Evolutionary conservation across 2,888 invertebrate species (phyloP).

Genomic region (Sphaerophoria rueppellii): DNA sequence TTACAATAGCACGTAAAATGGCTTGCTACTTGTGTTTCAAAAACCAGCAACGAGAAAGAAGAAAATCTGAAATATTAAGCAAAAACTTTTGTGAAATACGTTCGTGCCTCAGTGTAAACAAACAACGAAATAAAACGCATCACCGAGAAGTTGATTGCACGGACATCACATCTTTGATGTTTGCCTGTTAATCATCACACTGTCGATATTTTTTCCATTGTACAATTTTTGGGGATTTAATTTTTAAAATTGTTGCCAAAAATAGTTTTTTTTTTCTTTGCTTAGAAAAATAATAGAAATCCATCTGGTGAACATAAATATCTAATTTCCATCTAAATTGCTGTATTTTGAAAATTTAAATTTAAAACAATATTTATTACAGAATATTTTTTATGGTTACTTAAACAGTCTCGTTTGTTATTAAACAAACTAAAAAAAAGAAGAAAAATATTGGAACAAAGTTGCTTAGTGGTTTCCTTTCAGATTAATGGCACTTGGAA

Average conservation of each 20-base stretch:
- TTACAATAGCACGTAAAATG: constrained; percentile 36
- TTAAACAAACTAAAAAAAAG: neutral
- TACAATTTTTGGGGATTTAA: neutral
- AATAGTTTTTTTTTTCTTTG: constrained; percentile 25
- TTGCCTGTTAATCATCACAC: constrained; percentile 23
- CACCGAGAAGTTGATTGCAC: constrained; percentile 34
- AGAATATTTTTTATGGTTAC: constrained; percentile 48
- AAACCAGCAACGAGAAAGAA: neutral
- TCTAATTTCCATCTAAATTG: constrained; percentile 34
- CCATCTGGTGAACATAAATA: constrained; percentile 40
- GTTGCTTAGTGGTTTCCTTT: constrained; percentile 16
- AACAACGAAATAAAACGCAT: constrained; percentile 36
- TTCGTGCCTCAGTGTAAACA: constrained; percentile 52
- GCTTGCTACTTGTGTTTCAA: constrained; percentile 27
- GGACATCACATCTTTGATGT: constrained; percentile 57
- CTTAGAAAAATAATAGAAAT: constrained; percentile 23
- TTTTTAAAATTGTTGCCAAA: constrained; percentile 25
- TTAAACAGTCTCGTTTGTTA: constrained; percentile 49
- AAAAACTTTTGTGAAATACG: constrained; percentile 22
- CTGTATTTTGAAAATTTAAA: constrained; percentile 43
- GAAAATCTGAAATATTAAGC: neutral
- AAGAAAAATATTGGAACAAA: constrained; percentile 41
- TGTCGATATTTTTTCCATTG: constrained; percentile 44
- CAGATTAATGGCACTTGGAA: constrained; percentile 7
- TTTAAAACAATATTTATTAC: constrained; percentile 47